Evolutionary conservation across 2,113 vertebrate species (phyloP).

Genomic region (Phalacrocorax carbo): DNA sequence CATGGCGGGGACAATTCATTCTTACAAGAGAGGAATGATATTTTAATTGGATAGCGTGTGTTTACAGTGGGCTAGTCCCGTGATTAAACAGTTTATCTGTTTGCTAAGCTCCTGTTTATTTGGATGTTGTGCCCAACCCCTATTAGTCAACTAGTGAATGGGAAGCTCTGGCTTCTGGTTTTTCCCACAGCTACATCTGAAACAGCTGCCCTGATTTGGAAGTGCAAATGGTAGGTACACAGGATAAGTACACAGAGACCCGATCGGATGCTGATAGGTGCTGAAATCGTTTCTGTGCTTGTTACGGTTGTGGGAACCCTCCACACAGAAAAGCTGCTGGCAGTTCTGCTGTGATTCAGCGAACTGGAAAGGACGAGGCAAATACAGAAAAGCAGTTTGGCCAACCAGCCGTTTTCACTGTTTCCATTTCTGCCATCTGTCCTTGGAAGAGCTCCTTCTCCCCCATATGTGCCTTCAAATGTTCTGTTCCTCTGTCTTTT

Average conservation of each 20-base stretch:
- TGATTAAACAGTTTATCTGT: background rate
- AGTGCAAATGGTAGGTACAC: background rate
- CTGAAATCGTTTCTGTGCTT: accelerated
- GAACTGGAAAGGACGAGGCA: background rate
- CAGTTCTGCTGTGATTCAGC: background rate
- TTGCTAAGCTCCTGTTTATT: background rate
- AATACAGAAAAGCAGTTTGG: background rate
- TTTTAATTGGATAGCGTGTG: background rate
- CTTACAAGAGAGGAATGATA: background rate
- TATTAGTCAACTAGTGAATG: background rate
- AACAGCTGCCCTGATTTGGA: background rate
- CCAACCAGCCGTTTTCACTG: background rate
- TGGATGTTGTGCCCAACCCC: background rate
- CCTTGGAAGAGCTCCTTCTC: background rate
- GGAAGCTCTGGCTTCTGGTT: background rate
- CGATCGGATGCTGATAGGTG: accelerated
- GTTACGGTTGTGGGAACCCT: background rate
- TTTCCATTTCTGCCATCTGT: slow-evolving; percentile 20
- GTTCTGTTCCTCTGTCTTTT: background rate
- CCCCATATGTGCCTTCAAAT: slow-evolving; percentile 5
- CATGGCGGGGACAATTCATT: background rate
- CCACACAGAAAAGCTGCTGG: background rate
- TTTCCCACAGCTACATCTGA: background rate
- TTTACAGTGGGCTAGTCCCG: background rate
- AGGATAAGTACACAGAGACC: background rate